A percentile compares a stretch with the other conserved stretches of the same genome.
These are phyloP conservation scores for Apamea crenata DNA, from an alignment of 2,888 invertebrate genomes.

Conservation along the genomic window DNA sequence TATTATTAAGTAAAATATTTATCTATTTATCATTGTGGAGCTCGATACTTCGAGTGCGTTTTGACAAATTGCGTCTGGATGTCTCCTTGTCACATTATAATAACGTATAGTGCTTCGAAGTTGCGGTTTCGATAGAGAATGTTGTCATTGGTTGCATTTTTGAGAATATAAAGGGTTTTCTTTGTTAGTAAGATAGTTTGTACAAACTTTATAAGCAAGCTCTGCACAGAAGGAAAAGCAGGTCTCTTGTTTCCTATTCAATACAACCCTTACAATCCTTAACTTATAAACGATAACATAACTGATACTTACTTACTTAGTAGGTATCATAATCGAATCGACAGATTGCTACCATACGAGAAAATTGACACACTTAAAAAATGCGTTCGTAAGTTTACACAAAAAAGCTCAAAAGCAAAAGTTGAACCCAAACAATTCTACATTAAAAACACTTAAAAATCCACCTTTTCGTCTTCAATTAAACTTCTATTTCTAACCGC, in stretches of 20 bases:
- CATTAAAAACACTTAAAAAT: not conserved
- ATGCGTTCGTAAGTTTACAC: not conserved
- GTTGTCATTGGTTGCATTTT: conserved; percentile 68
- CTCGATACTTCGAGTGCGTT: conserved; percentile 53
- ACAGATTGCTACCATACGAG: too few species aligned
- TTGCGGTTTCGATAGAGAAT: conserved; percentile 70
- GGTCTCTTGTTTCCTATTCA: not conserved
- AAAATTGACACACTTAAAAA: not conserved
- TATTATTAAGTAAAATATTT: conserved; percentile 52
- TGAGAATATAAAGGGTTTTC: conserved; percentile 60
- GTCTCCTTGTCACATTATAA: conserved; percentile 49
- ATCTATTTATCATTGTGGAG: conserved; percentile 47
- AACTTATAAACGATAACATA: not conserved
- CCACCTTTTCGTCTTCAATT: not conserved
- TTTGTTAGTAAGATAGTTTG: not conserved
- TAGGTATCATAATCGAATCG: not conserved
- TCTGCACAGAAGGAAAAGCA: not conserved
- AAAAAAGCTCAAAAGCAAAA: not conserved
- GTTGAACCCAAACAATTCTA: not conserved
- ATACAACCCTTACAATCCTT: too few species aligned
- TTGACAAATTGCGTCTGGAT: conserved; percentile 65
- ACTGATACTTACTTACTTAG: not conserved
- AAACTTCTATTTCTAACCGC: not conserved
- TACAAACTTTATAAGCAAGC: not conserved
- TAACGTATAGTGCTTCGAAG: conserved; percentile 44